Conservation (phyloP, 1,140 invertebrate genomes). For the Sinella curviseta region DNA sequence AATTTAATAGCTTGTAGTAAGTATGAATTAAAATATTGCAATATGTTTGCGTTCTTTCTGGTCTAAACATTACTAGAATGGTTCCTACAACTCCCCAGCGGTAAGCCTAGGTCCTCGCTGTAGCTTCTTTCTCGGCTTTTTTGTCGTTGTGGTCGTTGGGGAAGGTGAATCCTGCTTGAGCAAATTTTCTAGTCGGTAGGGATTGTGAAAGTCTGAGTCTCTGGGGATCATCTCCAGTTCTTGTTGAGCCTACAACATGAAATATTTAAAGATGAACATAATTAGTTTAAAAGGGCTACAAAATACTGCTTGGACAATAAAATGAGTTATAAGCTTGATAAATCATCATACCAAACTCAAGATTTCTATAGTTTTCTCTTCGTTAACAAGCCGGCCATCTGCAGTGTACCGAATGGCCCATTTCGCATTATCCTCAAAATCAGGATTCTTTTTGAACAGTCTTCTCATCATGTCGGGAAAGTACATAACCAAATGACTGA, state of each 20-base stretch:
- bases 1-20: too few species aligned
- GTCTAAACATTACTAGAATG: neutral
- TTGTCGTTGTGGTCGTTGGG: constrained; percentile 28
- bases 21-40: too few species aligned
- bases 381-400: constrained; percentile 33
- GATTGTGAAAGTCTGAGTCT: constrained; percentile 41
- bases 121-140: constrained; percentile 41
- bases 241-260: constrained; percentile 39
- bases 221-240: constrained; percentile 41
- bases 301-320: neutral
- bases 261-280: neutral
- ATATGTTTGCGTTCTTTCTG: too few species aligned
- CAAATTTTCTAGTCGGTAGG: constrained; percentile 31
- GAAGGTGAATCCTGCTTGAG: neutral
- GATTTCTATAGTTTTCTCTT: constrained; percentile 36
- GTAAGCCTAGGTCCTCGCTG: constrained; percentile 38
- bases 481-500: constrained; percentile 40
- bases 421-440: constrained; percentile 35
- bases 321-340: neutral
- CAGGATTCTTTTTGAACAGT: constrained; percentile 38
- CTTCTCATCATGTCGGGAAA: constrained; percentile 43
- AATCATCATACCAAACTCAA: constrained; percentile 42
- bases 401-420: constrained; percentile 34
- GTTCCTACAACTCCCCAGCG: constrained; percentile 29
- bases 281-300: neutral